phyloP scores from a whole-genome alignment of 37 sponge, comb jelly and placozoan species.

The Haliclona indistincta region DNA sequence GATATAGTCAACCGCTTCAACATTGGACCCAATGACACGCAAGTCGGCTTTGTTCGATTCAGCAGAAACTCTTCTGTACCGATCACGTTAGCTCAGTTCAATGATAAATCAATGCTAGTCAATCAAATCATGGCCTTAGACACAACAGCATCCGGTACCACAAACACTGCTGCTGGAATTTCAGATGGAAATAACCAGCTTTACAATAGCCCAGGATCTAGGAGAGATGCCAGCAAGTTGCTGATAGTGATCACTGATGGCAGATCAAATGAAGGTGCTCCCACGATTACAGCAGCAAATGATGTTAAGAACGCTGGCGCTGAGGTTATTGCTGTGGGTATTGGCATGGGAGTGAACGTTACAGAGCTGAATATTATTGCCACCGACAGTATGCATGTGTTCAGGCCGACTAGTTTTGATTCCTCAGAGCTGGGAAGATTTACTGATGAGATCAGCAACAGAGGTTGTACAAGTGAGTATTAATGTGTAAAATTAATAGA shows the following conservation, averaged over 20 bases:
- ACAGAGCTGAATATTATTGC: conserved; percentile 31
- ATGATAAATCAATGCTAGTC: neutral
- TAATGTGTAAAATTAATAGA: no score
- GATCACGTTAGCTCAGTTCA: neutral
- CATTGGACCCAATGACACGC: conserved; percentile 1
- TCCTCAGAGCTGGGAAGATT: conserved; percentile 17
- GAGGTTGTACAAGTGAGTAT: conserved; percentile 40
- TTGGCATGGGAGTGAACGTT: conserved; percentile 21
- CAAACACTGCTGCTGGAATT: conserved; percentile 65
- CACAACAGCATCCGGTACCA: conserved; percentile 5
- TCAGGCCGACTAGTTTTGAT: conserved; percentile 19
- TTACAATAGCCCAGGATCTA: conserved; percentile 20
- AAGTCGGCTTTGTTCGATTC: conserved; percentile 1
- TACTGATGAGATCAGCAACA: conserved; percentile 13
- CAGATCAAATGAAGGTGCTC: conserved; percentile 23
- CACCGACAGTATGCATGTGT: conserved; percentile 5
- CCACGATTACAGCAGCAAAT: conserved; percentile 24
- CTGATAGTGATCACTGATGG: conserved; percentile 59
- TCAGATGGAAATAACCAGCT: conserved; percentile 1
- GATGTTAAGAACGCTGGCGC: neutral
- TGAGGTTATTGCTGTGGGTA: conserved; percentile 35
- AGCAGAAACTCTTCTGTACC: neutral
- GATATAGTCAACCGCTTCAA: neutral
- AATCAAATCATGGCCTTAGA: neutral
- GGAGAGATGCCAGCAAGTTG: conserved; percentile 18